These are phyloP conservation scores for Ptychoptera albimana DNA, from an alignment of 2,888 invertebrate species.

Conservation along the genomic window DNA sequence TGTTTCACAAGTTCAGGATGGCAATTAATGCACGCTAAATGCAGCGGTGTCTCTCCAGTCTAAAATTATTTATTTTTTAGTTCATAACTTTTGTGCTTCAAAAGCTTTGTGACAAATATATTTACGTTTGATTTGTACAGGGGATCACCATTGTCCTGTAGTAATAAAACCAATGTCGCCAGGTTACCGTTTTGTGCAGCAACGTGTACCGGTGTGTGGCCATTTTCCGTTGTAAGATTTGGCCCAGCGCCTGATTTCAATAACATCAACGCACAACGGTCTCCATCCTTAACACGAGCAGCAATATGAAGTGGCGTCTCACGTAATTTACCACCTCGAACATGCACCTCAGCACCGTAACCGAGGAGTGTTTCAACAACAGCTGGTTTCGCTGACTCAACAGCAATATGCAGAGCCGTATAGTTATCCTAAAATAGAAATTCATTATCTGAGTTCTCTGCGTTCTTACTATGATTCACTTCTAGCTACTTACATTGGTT, in stretches of 20 bases:
- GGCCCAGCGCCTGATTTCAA: slow-evolving; percentile 95
- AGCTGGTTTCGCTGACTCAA: slow-evolving; percentile 82
- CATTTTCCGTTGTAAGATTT: slow-evolving; percentile 88
- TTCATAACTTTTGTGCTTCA: too few species aligned
- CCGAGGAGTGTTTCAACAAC: slow-evolving; percentile 92
- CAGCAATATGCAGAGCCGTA: slow-evolving; percentile 95
- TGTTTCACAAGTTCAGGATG: slow-evolving; percentile 73
- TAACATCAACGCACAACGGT: slow-evolving; percentile 90
- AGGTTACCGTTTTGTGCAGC: slow-evolving; percentile 87
- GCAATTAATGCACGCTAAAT: slow-evolving; percentile 80
- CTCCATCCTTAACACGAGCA: slow-evolving; percentile 81
- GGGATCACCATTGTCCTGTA: slow-evolving; percentile 92
- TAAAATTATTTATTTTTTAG: slow-evolving; percentile 22
- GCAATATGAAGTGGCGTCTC: slow-evolving; percentile 97
- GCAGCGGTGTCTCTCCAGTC: slow-evolving; percentile 90
- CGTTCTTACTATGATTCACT: not conserved
- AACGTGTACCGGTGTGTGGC: slow-evolving; percentile 93
- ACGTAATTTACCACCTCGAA: slow-evolving; percentile 71
- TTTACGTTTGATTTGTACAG: slow-evolving; percentile 75
- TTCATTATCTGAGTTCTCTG: not conserved
- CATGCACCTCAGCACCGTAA: slow-evolving; percentile 93
- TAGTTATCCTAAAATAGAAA: slow-evolving; percentile 64
- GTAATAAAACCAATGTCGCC: slow-evolving; percentile 64
- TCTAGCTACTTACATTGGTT: slow-evolving; percentile 63
- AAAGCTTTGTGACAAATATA: slow-evolving; percentile 1